Percentiles rank a stretch among this genome's conserved stretches.
Evolutionary conservation across 1,140 invertebrate genomes (phyloP).

Genomic region (Wasmannia auropunctata): DNA sequence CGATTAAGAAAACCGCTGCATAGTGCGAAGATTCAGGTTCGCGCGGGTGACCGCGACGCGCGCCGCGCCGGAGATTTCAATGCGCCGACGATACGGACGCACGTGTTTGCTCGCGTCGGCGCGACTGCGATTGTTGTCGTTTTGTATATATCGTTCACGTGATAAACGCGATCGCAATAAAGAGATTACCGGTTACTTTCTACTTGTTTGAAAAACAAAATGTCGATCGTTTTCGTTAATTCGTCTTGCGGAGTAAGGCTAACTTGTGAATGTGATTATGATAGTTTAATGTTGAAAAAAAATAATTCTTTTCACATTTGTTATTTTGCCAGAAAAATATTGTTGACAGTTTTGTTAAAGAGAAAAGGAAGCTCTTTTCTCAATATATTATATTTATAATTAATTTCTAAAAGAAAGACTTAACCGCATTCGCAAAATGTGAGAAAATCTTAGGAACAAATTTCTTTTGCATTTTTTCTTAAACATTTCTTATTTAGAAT

Average conservation of each 20-base stretch:
- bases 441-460: too few relatives aligned
- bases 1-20: not conserved
- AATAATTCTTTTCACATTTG: not conserved
- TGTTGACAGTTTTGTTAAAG: not conserved
- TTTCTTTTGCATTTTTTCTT: not conserved
- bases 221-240: not conserved
- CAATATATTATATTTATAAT: too few relatives aligned
- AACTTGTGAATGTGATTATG: not conserved
- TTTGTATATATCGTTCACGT: not conserved
- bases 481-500: not conserved
- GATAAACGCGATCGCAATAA: not conserved
- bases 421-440: too few relatives aligned
- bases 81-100: not conserved
- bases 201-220: not conserved
- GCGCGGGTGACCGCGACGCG: not conserved
- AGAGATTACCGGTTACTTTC: not conserved
- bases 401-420: too few relatives aligned
- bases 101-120: not conserved
- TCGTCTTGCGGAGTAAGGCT: not conserved
- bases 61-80: conserved; percentile 37
- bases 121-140: not conserved
- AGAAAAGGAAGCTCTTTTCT: not conserved
- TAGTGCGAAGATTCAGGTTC: not conserved
- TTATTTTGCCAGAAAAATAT: not conserved
- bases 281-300: not conserved